phyloP scores from a whole-genome alignment of 2,113 vertebrate genomes.

The Craseonycteris thonglongyai region DNA sequence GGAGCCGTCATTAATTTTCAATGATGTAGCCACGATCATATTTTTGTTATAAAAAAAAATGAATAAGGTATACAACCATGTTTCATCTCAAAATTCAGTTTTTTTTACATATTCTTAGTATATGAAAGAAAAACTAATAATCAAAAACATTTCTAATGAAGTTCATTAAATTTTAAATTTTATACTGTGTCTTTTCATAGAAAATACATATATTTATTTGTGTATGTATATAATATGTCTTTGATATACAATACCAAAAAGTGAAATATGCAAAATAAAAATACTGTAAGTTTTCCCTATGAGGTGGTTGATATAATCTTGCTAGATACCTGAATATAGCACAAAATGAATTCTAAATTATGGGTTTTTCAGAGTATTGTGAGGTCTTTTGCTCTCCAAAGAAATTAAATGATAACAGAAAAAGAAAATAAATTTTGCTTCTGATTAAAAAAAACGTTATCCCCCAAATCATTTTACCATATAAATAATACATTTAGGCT shows the following conservation, averaged over 20 bases:
- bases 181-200: neutral
- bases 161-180: neutral
- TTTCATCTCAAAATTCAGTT: constrained; percentile 61
- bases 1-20: constrained; percentile 84
- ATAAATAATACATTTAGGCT: neutral
- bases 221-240: neutral
- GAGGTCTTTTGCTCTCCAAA: neutral
- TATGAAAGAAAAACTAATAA: constrained; percentile 25
- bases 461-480: neutral
- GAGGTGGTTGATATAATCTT: neutral
- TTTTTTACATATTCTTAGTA: constrained; percentile 33
- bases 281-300: neutral
- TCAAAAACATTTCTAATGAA: constrained; percentile 30
- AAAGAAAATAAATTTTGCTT: constrained; percentile 11
- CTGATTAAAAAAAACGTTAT: neutral
- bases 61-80: constrained; percentile 28
- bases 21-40: constrained; percentile 73
- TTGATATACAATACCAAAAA: constrained; percentile 31
- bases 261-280: constrained; percentile 40
- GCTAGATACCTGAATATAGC: neutral
- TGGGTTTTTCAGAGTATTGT: neutral
- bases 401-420: neutral
- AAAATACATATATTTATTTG: neutral
- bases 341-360: constrained; percentile 22
- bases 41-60: constrained; percentile 61